Percentiles rank a stretch among this genome's conserved stretches.
Conservation (phyloP, 2,113 vertebrate species). For the Galemys pyrenaicus region DNA sequence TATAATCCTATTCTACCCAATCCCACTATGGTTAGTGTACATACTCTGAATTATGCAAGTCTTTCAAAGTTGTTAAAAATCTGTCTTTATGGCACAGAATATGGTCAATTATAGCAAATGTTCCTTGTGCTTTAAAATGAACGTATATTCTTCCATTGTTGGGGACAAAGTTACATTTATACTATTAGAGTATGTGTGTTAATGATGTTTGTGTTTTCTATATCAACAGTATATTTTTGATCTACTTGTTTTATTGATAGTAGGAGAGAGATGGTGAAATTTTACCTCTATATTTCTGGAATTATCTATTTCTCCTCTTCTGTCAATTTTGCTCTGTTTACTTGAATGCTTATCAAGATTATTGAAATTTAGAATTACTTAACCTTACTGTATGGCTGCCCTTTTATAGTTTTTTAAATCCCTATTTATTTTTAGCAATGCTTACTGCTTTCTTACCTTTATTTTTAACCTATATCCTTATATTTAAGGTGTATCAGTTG, state of each 20-base stretch:
- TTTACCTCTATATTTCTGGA: neutral
- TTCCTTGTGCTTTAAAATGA: neutral
- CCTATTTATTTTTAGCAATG: neutral
- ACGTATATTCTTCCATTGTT: neutral
- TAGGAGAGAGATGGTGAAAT: neutral
- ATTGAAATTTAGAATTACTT: neutral
- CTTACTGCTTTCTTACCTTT: neutral
- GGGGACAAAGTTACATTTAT: neutral
- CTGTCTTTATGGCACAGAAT: neutral
- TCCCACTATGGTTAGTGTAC: neutral
- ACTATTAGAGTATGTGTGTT: neutral
- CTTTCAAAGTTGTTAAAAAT: conserved; percentile 11
- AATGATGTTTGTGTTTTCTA: neutral
- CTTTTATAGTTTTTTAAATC: neutral
- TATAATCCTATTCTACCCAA: neutral
- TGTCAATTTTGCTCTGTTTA: neutral
- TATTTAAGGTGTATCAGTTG: neutral
- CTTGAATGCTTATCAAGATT: neutral
- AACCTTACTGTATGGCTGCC: neutral
- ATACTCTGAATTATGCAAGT: neutral
- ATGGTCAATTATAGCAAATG: neutral
- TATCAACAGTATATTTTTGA: neutral
- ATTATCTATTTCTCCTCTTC: neutral
- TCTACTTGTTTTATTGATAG: neutral
- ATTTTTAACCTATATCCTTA: neutral